Percentiles rank a stretch among this genome's conserved stretches.
Conservation (phyloP, 1,140 invertebrate species). For the Drosophila ananassae region DNA sequence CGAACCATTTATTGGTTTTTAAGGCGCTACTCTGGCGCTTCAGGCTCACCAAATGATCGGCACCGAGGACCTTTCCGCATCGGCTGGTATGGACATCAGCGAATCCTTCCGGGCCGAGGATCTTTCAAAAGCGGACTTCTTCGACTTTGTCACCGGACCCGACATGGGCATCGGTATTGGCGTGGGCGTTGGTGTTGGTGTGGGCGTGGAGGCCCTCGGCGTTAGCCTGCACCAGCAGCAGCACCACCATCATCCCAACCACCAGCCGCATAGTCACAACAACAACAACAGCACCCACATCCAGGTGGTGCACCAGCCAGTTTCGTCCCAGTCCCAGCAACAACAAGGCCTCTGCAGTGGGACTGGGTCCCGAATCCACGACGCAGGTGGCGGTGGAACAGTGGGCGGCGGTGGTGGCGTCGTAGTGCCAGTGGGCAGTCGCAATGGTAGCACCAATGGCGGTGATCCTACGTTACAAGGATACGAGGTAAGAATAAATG, state of each 20-base stretch:
- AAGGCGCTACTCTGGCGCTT: conserved; percentile 61
- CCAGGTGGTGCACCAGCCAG: conserved; percentile 49
- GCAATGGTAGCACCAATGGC: conserved; percentile 68
- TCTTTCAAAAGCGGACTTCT: conserved; percentile 92
- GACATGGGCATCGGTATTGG: conserved; percentile 85
- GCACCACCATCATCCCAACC: conserved; percentile 44
- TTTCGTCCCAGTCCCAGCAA: conserved; percentile 45
- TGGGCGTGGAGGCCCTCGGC: conserved; percentile 36
- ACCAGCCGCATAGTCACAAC: conserved; percentile 62
- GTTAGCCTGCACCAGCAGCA: conserved; percentile 52
- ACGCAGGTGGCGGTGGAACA: conserved; percentile 42
- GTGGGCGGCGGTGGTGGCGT: conserved; percentile 39
- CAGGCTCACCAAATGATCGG: conserved; percentile 80
- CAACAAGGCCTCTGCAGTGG: conserved; percentile 47
- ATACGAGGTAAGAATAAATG: conserved; percentile 62
- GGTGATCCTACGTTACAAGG: conserved; percentile 80
- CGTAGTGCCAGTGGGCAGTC: conserved; percentile 64
- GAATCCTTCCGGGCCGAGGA: conserved; percentile 91
- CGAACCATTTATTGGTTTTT: conserved; percentile 11
- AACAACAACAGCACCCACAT: conserved; percentile 41
- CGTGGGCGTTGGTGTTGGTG: conserved; percentile 71
- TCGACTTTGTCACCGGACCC: conserved; percentile 93
- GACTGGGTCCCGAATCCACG: conserved; percentile 67
- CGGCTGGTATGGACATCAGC: conserved; percentile 89
- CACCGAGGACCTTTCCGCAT: conserved; percentile 83